These are phyloP conservation scores for Anorthoa munda DNA, from an alignment of 2,888 invertebrate species.

Conservation along the genomic window DNA sequence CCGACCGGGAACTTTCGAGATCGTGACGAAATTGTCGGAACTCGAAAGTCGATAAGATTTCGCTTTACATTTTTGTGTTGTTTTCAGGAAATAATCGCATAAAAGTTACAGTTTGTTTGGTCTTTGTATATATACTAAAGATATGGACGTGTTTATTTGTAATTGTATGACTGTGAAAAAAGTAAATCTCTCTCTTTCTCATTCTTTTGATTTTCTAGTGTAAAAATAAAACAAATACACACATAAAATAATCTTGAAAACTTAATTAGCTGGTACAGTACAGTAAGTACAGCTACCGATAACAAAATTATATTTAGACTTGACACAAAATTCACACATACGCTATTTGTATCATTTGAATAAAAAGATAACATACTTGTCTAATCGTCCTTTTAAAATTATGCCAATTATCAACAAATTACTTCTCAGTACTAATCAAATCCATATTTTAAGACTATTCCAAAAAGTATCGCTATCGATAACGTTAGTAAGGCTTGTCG, in stretches of 20 bases:
- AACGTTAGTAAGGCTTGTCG: conserved; percentile 6
- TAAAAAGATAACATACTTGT: background rate
- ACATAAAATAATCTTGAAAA: background rate
- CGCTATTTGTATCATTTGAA: background rate
- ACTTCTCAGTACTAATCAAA: conserved; percentile 1
- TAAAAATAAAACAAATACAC: background rate
- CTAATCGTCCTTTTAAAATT: background rate
- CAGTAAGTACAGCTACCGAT: background rate
- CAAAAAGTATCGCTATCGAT: conserved; percentile 50
- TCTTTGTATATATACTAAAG: background rate
- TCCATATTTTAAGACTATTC: background rate
- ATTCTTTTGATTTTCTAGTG: background rate
- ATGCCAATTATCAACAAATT: background rate
- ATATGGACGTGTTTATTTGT: too few species aligned
- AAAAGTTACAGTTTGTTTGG: background rate
- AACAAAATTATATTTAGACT: background rate
- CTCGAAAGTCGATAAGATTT: conserved; percentile 29
- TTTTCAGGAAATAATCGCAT: background rate
- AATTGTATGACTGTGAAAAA: background rate
- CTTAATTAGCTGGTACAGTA: background rate
- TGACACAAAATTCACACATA: too few species aligned
- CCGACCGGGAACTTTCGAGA: conserved; percentile 40
- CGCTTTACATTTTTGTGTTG: conserved; percentile 1
- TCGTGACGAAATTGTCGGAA: conserved; percentile 23
- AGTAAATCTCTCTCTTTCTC: background rate